Evolutionary conservation across 2,888 invertebrate genomes (phyloP).

Genomic region (Tethea ocularis): DNA sequence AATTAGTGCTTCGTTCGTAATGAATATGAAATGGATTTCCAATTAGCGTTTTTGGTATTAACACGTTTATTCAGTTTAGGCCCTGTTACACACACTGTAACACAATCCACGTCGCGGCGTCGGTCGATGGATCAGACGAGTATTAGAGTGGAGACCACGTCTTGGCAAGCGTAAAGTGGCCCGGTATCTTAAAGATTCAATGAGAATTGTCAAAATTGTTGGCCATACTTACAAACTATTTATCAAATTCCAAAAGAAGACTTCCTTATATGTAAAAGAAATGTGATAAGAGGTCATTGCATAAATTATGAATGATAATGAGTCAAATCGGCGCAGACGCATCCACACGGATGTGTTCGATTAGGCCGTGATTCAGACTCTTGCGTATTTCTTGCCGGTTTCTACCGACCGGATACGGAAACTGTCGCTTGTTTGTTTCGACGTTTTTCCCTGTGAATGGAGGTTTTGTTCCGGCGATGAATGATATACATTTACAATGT

Average conservation of each 20-base stretch:
- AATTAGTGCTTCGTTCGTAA: not conserved
- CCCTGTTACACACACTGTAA: too few relatives aligned
- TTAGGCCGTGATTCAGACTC: conserved; percentile 40
- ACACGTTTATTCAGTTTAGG: too few relatives aligned
- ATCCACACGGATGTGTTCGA: conserved; percentile 42
- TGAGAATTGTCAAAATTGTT: too few relatives aligned
- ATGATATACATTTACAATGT: not conserved
- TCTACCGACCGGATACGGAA: conserved; percentile 39
- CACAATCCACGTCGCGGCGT: too few relatives aligned
- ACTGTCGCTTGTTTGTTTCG: conserved; percentile 34
- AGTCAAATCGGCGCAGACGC: conserved; percentile 20
- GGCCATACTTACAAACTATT: not conserved
- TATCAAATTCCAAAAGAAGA: not conserved
- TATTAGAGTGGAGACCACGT: too few relatives aligned
- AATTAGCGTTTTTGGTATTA: not conserved
- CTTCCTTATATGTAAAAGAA: conserved; percentile 19
- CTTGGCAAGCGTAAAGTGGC: too few relatives aligned
- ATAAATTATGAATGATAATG: conserved; percentile 8
- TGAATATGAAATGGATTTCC: not conserved
- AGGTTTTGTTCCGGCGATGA: not conserved
- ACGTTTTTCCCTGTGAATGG: conserved; percentile 1
- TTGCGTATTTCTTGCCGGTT: conserved; percentile 33
- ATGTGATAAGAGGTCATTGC: not conserved
- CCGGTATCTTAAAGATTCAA: not conserved
- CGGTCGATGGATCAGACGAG: too few relatives aligned